Evolutionary conservation across 2,113 vertebrate genomes (phyloP).

Genomic region (Rousettus leschenaultii): DNA sequence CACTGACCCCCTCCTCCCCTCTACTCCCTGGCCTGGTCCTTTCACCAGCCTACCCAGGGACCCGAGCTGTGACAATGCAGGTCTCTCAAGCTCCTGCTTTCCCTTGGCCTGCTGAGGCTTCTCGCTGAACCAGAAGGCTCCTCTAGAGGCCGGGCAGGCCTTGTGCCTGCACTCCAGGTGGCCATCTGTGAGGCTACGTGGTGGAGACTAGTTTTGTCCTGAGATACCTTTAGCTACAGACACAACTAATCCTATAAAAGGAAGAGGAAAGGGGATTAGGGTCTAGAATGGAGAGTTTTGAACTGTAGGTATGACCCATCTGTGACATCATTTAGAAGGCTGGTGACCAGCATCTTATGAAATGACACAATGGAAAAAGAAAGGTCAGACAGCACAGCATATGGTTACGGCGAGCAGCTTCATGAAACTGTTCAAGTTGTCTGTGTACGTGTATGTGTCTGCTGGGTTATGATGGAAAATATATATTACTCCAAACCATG

Average conservation of each 20-base stretch:
- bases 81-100: background rate
- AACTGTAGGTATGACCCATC: background rate
- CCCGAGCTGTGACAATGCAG: background rate
- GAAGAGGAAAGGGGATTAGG: accelerated
- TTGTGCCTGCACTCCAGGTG: background rate
- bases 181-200: accelerated
- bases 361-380: background rate
- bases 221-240: background rate
- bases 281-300: background rate
- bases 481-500: background rate
- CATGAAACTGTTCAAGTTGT: too few species aligned
- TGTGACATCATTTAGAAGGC: background rate
- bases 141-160: background rate
- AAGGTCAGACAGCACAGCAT: background rate
- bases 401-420: accelerated
- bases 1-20: background rate
- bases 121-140: background rate
- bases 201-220: background rate
- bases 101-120: background rate
- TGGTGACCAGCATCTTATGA: background rate
- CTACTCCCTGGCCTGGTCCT: background rate
- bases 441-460: accelerated
- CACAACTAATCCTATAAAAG: too few species aligned
- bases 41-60: background rate
- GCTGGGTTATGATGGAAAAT: background rate